phyloP scores from a whole-genome alignment of 2,797 vertebrate genomes.

The Hypotaenidia philippensis region DNA sequence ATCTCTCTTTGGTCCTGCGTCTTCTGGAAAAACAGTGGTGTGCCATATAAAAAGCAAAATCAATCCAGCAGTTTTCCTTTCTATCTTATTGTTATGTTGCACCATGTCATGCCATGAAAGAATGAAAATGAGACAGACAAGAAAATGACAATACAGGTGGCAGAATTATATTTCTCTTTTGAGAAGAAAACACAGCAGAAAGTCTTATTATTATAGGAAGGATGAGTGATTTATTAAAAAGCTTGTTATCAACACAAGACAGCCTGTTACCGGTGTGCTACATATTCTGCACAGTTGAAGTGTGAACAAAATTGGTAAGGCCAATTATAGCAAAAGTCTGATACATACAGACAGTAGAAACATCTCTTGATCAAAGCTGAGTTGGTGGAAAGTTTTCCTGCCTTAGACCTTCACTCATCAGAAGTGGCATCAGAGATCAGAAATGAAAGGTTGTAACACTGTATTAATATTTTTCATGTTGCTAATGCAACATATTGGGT shows the following conservation, averaged over 20 bases:
- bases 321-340: slow-evolving; percentile 70
- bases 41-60: not conserved
- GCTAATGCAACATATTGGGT: not conserved
- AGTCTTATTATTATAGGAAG: slow-evolving; percentile 66
- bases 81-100: not conserved
- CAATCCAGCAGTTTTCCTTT: not conserved
- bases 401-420: slow-evolving; percentile 62
- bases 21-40: not conserved
- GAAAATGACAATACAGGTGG: slow-evolving; percentile 51
- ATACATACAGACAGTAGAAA: slow-evolving; percentile 60
- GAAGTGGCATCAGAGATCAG: slow-evolving; percentile 52
- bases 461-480: slow-evolving; percentile 27
- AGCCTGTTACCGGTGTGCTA: slow-evolving; percentile 69
- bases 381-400: slow-evolving; percentile 55
- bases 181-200: slow-evolving; percentile 65
- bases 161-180: slow-evolving; percentile 50
- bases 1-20: not conserved
- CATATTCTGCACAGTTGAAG: slow-evolving; percentile 63
- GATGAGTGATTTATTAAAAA: slow-evolving; percentile 76
- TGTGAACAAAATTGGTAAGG: slow-evolving; percentile 67
- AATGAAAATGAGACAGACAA: slow-evolving; percentile 50
- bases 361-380: slow-evolving; percentile 66
- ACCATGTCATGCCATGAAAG: slow-evolving; percentile 24
- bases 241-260: slow-evolving; percentile 75
- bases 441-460: slow-evolving; percentile 36